A percentile compares a stretch with the other conserved stretches of the same genome.
phyloP scores from a whole-genome alignment of 2,888 invertebrate genomes.

The Lasioglossum leucozonium region DNA sequence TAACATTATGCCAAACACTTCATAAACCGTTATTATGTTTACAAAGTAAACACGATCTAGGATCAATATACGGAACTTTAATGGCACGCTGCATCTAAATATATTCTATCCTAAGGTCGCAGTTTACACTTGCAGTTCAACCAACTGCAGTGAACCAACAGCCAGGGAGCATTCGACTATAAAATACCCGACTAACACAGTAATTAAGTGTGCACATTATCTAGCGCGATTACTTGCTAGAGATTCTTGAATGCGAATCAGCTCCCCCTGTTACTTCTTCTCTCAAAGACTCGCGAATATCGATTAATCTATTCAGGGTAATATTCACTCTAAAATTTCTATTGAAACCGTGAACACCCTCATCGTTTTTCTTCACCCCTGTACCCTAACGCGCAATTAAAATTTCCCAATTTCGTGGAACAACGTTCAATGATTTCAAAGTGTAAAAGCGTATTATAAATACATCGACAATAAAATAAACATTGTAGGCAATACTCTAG shows the following conservation, averaged over 20 bases:
- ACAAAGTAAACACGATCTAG: constrained; percentile 22
- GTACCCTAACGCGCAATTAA: not conserved
- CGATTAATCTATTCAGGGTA: constrained; percentile 25
- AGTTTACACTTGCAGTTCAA: constrained; percentile 44
- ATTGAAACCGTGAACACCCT: not conserved
- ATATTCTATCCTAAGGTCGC: constrained; percentile 42
- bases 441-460: not conserved
- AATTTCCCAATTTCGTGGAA: not conserved
- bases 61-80: constrained; percentile 25
- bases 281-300: constrained; percentile 15
- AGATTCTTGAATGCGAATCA: constrained; percentile 53
- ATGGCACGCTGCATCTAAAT: constrained; percentile 45
- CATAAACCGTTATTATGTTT: constrained; percentile 27
- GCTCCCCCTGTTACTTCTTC: constrained; percentile 16
- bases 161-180: constrained; percentile 52
- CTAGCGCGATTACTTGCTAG: constrained; percentile 40
- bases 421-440: not conserved
- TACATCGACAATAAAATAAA: not conserved
- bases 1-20: constrained; percentile 2
- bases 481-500: not conserved
- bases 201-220: constrained; percentile 44
- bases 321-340: constrained; percentile 22
- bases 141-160: constrained; percentile 44
- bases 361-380: not conserved
- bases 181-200: constrained; percentile 34